Percentiles rank a stretch among this genome's conserved stretches.
Conservation (phyloP, 2,113 vertebrate species). For the Poeciliopsis retropinna region DNA sequence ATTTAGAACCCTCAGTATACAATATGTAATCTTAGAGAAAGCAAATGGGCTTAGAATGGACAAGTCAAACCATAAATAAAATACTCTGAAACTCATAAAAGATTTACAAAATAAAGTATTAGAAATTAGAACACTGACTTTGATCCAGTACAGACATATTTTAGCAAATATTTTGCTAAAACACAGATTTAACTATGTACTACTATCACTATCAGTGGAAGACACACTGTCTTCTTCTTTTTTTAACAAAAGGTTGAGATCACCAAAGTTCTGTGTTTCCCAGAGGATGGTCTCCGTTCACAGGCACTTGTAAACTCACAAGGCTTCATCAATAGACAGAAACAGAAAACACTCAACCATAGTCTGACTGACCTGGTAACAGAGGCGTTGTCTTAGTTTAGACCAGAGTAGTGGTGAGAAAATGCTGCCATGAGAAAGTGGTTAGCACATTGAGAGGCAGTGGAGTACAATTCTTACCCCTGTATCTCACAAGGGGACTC, state of each 20-base stretch:
- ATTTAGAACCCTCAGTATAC: too few relatives aligned
- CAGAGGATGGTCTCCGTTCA: constrained; percentile 66
- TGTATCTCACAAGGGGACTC: constrained; percentile 26
- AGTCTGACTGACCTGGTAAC: constrained; percentile 61
- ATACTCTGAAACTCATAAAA: too few relatives aligned
- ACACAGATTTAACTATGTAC: neutral
- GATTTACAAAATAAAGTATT: too few relatives aligned
- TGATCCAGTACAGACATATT: too few relatives aligned
- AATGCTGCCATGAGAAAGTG: constrained; percentile 55
- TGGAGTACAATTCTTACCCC: constrained; percentile 56
- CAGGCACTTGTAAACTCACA: constrained; percentile 72
- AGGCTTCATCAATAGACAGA: constrained; percentile 70
- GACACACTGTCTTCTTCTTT: constrained; percentile 39
- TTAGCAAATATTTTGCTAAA: too few relatives aligned
- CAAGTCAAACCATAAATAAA: too few relatives aligned
- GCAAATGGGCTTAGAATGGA: too few relatives aligned
- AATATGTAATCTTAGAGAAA: too few relatives aligned
- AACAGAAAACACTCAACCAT: constrained; percentile 53
- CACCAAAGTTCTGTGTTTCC: constrained; percentile 47
- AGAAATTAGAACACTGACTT: too few relatives aligned
- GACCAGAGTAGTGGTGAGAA: constrained; percentile 61
- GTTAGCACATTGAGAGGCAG: constrained; percentile 39
- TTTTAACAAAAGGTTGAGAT: constrained; percentile 50
- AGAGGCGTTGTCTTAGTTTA: constrained; percentile 44
- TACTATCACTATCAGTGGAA: constrained; percentile 36